These are phyloP conservation scores for Homalodisca vitripennis DNA, from an alignment of 1,140 invertebrate genomes.

Conservation along the genomic window DNA sequence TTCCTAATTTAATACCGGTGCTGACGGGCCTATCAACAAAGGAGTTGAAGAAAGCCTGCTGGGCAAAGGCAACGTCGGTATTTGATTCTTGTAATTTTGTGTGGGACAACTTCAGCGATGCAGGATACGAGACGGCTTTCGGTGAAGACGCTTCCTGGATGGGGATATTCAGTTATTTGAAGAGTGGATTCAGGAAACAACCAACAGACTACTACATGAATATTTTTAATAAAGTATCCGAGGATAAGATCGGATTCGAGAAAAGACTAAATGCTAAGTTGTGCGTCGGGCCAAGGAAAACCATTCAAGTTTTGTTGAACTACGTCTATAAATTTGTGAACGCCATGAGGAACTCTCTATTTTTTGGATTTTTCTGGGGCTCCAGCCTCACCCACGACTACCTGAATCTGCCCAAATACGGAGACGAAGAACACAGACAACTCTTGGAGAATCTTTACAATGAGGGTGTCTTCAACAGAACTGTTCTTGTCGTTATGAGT, in stretches of 20 bases:
- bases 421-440: slow-evolving; percentile 47
- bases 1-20: slow-evolving; percentile 50
- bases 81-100: slow-evolving; percentile 61
- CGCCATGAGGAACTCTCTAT: slow-evolving; percentile 37
- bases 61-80: slow-evolving; percentile 37
- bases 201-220: slow-evolving; percentile 61
- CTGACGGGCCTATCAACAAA: slow-evolving; percentile 50
- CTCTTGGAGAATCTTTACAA: slow-evolving; percentile 44
- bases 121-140: slow-evolving; percentile 56
- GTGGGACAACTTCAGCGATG: slow-evolving; percentile 55
- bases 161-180: slow-evolving; percentile 58
- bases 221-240: slow-evolving; percentile 50
- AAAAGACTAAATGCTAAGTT: slow-evolving; percentile 52
- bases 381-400: slow-evolving; percentile 54
- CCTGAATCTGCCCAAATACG: slow-evolving; percentile 50
- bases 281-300: slow-evolving; percentile 53
- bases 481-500: slow-evolving; percentile 63
- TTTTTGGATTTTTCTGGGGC: slow-evolving; percentile 54
- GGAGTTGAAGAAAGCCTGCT: slow-evolving; percentile 44
- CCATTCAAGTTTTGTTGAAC: slow-evolving; percentile 39
- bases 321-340: slow-evolving; percentile 40
- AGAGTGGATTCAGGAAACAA: slow-evolving; percentile 53
- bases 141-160: slow-evolving; percentile 58
- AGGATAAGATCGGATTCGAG: slow-evolving; percentile 52
- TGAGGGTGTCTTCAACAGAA: slow-evolving; percentile 49